Percentiles rank a stretch among this genome's conserved stretches.
Conservation (phyloP, 2,888 invertebrate genomes). For the Deroplatys truncata region DNA sequence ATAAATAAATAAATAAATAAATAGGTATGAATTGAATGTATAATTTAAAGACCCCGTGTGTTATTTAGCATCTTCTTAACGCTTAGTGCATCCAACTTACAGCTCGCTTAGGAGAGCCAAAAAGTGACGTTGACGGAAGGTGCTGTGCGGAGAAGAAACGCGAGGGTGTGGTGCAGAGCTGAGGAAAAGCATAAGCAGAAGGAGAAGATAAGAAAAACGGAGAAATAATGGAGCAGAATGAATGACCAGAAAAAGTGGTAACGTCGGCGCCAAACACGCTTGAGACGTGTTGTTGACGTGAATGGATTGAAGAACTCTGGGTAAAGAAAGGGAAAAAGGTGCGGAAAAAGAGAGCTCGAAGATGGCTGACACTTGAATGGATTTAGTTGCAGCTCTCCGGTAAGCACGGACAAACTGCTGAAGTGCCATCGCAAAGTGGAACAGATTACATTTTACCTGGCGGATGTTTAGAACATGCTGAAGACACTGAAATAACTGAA, state of each 20-base stretch:
- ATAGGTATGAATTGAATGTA: too few species aligned
- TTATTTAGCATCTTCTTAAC: too few species aligned
- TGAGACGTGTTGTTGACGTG: background rate
- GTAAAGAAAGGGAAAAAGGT: background rate
- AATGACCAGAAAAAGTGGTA: background rate
- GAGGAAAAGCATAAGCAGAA: background rate
- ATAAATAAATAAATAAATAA: too few species aligned
- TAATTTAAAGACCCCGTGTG: too few species aligned
- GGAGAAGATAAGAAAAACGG: background rate
- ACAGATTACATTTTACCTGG: too few species aligned
- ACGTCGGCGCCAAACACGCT: background rate
- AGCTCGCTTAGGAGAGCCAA: background rate
- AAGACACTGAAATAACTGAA: too few species aligned
- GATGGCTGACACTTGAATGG: background rate
- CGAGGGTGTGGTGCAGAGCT: background rate
- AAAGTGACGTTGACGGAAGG: background rate
- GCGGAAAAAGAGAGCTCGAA: background rate
- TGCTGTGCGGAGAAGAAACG: too few species aligned
- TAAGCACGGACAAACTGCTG: too few species aligned
- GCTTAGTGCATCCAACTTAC: too few species aligned
- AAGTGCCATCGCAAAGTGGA: too few species aligned
- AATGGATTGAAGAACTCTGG: background rate
- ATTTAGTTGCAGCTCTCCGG: background rate
- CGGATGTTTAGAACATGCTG: too few species aligned
- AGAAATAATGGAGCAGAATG: background rate